Evolutionary conservation across 2,113 vertebrate species (phyloP), one percentile per base, ranked within the genome.

Genomic region (Crocuta crocuta): DNA sequence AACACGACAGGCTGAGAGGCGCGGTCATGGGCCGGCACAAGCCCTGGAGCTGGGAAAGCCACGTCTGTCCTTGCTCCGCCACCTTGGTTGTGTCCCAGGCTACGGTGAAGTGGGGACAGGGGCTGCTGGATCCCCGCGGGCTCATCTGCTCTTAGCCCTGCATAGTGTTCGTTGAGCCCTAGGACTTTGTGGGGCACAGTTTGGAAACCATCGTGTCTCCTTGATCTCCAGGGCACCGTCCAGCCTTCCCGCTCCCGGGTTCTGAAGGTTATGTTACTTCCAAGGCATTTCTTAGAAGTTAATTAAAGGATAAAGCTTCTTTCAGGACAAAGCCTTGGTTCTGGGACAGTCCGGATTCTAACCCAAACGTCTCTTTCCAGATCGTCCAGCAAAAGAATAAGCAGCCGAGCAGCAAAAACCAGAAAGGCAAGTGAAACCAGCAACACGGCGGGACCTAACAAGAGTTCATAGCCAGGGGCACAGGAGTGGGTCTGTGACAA

Each of bases 401-500:
- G 98, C 80, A 97, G 98, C 0, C 97, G 98, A 94, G 98, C 98
- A 61, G 98, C 98, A 0, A 99, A 99, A 97, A 92, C 85, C 19
- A 4, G 92, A 97, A 98, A 98, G 95, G 86, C 98, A 85, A 99
- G 99, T 0, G 98, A 99, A 98, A 88, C 81, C n/a, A 98, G 99
- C 90, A 92, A 73, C 23, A 98, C 98, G 24, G 2, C 97, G 79
- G 99, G 78, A 74, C 76, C 98, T n/a, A 97, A 86, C 31, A 97
- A 97, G 4, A 99, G 98, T 79, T 97, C 99, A 45, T 99, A 99
- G 10, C 98, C 99, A 4, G 99, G 99, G 98, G 97, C 99, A 68
- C 98, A 98, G 65, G 98, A 99, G 0, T 99, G 99, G 99, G 98
- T 98, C 96, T 99, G 99, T 48, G 99, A 99, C 94, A 99, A 99